Evolutionary conservation across 2,113 vertebrate species (phyloP), one percentile per base, ranked within the genome.

Genomic region (Limanda limanda): DNA sequence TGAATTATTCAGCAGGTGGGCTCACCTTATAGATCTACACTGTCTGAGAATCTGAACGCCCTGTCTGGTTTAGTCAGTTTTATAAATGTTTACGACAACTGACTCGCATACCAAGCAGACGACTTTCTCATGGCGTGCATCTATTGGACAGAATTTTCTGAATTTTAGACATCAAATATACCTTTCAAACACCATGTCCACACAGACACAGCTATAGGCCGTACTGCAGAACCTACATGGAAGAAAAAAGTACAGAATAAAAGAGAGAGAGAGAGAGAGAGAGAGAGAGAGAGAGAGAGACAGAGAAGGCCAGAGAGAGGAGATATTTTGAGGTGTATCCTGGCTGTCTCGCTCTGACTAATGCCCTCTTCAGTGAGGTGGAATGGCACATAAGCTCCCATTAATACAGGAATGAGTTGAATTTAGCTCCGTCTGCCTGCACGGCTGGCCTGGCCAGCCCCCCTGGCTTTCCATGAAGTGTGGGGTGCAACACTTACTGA

Each of bases 351-450:
- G 85, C 84, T 84, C 83, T 67, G 76, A 71, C 88, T 94, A 90
- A 94, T 92, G 90, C 91, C 87, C 88, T 85, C 90, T 88, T 88
- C 90, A 91, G 89, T 88, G 89, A 92, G 91, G 78, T 84, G 91
- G 91, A 90, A 93, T 92, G 85, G 86, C 84, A 88, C 87, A 88
- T 94, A 95, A 94, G 92, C 94, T 91, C 91, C 92, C 92, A 94
- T 95, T 95, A 95, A 95, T 94, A 94, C 92, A 92, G 92, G 94
- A 95, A 95, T 95, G 94, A 93, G 94, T 93, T 95, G 92, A 92
- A 95, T 95, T 94, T 94, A 94, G 93, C 91, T 88, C 91, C 67
- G 94, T 94, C 92, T 94, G 87, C 86, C 88, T 88, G 80, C 85
- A 71, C 52, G 84, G 73, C 87, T 86, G 70, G 79, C 52, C 89